These are phyloP conservation scores for Drosophila mayaguana DNA, from an alignment of 2,888 invertebrate species.

Conservation along the genomic window DNA sequence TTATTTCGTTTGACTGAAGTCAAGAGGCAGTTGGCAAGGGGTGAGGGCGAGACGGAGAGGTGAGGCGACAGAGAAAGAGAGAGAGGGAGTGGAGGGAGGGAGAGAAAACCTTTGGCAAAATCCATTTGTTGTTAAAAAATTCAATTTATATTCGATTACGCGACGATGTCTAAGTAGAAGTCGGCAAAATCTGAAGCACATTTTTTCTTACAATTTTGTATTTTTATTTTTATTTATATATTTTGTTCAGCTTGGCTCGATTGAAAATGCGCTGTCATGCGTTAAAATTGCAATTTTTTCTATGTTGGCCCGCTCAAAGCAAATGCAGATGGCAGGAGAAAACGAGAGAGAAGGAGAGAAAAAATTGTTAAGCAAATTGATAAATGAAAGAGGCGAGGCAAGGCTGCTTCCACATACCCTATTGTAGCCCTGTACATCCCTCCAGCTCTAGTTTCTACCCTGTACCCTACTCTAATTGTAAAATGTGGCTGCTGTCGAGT, in stretches of 20 bases:
- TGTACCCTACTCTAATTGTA: conserved; percentile 54
- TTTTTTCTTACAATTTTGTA: conserved; percentile 11
- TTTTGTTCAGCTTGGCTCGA: conserved; percentile 36
- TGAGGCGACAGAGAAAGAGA: not conserved
- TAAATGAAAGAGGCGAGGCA: conserved; percentile 57
- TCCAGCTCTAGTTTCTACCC: not conserved
- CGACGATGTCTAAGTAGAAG: conserved; percentile 75
- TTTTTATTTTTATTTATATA: not conserved
- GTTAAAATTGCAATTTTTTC: conserved; percentile 78
- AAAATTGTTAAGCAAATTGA: conserved; percentile 66
- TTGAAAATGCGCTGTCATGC: conserved; percentile 77
- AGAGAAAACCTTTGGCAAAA: conserved; percentile 61
- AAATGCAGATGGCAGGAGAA: conserved; percentile 16
- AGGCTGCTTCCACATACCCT: not conserved
- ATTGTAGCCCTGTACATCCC: not conserved
- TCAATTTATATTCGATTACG: conserved; percentile 78
- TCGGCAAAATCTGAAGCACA: conserved; percentile 47
- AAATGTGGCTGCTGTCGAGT: conserved; percentile 23
- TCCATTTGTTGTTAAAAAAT: conserved; percentile 74
- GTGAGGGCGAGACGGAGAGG: not conserved
- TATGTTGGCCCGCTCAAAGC: conserved; percentile 25
- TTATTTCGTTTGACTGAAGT: conserved; percentile 70
- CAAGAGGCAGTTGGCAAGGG: conserved; percentile 27
- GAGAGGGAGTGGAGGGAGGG: not conserved
- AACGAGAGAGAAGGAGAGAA: not conserved